phyloP scores from a whole-genome alignment of 2,888 invertebrate genomes.

The Scelioninae gen. 1 region DNA sequence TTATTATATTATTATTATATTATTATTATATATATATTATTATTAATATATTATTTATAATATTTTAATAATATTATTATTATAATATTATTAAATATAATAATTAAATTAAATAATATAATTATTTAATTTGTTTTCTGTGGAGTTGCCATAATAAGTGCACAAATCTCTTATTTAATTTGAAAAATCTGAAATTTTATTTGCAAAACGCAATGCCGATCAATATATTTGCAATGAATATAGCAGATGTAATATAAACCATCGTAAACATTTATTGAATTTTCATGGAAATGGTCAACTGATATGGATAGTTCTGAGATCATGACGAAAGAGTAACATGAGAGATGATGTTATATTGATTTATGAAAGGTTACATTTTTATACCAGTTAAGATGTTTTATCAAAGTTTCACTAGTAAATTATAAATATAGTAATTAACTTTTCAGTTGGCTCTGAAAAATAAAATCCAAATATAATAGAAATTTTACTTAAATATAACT shows the following conservation, averaged over 20 bases:
- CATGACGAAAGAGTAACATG: constrained; percentile 40
- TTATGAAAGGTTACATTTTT: constrained; percentile 41
- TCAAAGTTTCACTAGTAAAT: neutral
- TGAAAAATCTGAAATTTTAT: constrained; percentile 36
- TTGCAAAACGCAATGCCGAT: constrained; percentile 26
- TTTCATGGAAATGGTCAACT: constrained; percentile 50
- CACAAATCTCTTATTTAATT: neutral
- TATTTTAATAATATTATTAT: too few relatives aligned
- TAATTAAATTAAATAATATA: too few relatives aligned
- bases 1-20: too few relatives aligned
- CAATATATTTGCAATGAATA: constrained; percentile 17
- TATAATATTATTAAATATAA: too few relatives aligned
- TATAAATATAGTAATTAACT: too few relatives aligned
- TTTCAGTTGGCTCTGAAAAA: too few relatives aligned
- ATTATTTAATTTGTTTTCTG: too few relatives aligned
- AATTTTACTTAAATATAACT: too few relatives aligned
- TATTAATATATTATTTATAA: too few relatives aligned
- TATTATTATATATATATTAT: too few relatives aligned
- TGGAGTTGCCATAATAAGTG: neutral
- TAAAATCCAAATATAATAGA: too few relatives aligned
- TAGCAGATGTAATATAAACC: constrained; percentile 40
- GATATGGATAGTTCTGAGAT: constrained; percentile 37
- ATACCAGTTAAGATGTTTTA: neutral
- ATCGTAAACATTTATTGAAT: constrained; percentile 44
- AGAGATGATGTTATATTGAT: constrained; percentile 44